Percentiles rank a stretch among this genome's conserved stretches.
Evolutionary conservation across 1,140 invertebrate genomes (phyloP).

Genomic region (Helicoverpa armigera): DNA sequence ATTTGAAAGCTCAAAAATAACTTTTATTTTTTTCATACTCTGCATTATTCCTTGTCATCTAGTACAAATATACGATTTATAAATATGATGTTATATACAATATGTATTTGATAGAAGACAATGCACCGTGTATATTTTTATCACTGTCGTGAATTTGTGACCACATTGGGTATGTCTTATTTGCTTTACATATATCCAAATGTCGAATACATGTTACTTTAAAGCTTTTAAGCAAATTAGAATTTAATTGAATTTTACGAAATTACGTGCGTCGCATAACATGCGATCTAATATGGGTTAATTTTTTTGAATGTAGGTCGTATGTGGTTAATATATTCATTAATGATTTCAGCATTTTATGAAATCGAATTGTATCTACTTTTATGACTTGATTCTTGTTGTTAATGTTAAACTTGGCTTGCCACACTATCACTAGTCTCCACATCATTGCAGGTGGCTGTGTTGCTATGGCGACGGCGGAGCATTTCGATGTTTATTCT

Average conservation of each 20-base stretch:
- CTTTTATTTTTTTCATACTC: no score
- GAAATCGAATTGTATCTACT: no score
- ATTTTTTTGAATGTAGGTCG: not conserved
- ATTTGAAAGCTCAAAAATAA: no score
- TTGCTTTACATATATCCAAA: not conserved
- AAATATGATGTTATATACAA: not conserved
- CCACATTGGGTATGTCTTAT: not conserved
- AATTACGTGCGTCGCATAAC: constrained; percentile 26
- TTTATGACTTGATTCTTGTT: no score
- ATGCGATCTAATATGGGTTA: constrained; percentile 48
- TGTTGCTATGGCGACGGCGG: constrained; percentile 7
- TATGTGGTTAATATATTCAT: not conserved
- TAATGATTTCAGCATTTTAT: no score
- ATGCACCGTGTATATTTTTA: no score
- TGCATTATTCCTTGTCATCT: not conserved
- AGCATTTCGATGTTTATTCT: not conserved
- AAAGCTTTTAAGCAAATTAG: constrained; percentile 52
- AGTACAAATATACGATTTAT: not conserved
- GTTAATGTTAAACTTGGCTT: not conserved
- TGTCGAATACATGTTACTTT: constrained; percentile 44
- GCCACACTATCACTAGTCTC: not conserved
- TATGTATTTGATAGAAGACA: not conserved
- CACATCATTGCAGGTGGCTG: not conserved
- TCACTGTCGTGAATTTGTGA: not conserved
- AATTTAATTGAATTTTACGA: constrained; percentile 44